Base-by-base conservation (phyloP, 2,888 invertebrate species). In the Torymus auratus region DNA sequence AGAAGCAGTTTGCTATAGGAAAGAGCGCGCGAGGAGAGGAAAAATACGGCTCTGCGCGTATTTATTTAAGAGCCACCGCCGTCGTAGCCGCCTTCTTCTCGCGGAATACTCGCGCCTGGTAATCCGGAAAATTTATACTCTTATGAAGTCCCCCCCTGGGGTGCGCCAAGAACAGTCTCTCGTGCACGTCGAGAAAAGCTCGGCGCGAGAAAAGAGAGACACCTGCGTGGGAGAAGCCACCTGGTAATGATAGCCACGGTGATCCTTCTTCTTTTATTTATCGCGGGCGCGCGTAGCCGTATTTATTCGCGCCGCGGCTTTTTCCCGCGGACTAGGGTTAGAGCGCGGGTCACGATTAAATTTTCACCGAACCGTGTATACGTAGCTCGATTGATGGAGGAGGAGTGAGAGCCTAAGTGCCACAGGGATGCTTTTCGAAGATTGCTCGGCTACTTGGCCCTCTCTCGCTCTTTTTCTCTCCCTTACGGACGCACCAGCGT, bases 191-290 rank as follows among this genome's bases (percentile, higher is more conserved):
- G 2, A 60, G 13, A 17, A 68, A 65, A 72, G 41, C 55, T 67
- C 65, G 10, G n/a, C 10, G 3, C 23, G 14, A 23, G 13, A n/a
- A 41, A n/a, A 65, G 56, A 65, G 15, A 10, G 53, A 41, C 69
- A 61, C 61, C 77, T 58, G 70, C 53, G 12, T 3, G 72, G 15
- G 58, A 20, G 56, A 28, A 14, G 58, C 12, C 71, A 67, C 78
- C 71, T 72, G 71, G 80, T 23, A 80, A 80, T 75, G 80, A 78
- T 78, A 61, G 68, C 64, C 77, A 20, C 52, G 58, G 79, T 69
- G 73, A 80, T 80, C 76, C 80, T 55, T 80, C 73, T 80, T 80
- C 76, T 80, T 80, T 80, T 80, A 80, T 80, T 80, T 80, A 80
- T 80, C 65, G 53, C 20, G 52, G 3, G 28, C 28, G 1, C 28